A percentile compares a stretch with the other conserved stretches of the same genome.
These are phyloP conservation scores for Dendroctonus ponderosae DNA, from an alignment of 1,140 invertebrate species.

Conservation along the genomic window DNA sequence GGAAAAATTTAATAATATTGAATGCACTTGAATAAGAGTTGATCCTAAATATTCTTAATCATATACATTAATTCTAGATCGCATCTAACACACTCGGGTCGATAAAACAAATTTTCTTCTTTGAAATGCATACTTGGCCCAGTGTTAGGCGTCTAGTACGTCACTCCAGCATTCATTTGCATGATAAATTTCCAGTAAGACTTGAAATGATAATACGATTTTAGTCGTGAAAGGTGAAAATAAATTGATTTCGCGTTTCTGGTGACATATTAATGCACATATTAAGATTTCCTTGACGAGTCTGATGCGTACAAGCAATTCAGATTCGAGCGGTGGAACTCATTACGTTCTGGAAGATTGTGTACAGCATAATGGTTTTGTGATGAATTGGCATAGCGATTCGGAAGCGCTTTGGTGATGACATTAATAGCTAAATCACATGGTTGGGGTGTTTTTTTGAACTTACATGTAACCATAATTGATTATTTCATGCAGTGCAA, in stretches of 20 bases:
- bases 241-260: slow-evolving; percentile 51
- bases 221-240: slow-evolving; percentile 47
- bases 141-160: not conserved
- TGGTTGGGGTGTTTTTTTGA: too few species aligned
- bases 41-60: too few species aligned
- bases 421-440: too few species aligned
- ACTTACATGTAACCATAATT: too few species aligned
- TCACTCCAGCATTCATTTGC: slow-evolving; percentile 44
- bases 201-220: slow-evolving; percentile 48
- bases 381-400: slow-evolving; percentile 26
- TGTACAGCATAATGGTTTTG: slow-evolving; percentile 22
- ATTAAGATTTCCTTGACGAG: slow-evolving; percentile 48
- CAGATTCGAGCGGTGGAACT: slow-evolving; percentile 18
- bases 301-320: slow-evolving; percentile 27
- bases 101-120: too few species aligned
- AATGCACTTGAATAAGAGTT: too few species aligned
- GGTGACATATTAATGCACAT: slow-evolving; percentile 51
- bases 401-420: too few species aligned
- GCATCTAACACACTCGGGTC: too few species aligned
- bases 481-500: too few species aligned
- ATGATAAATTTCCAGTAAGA: slow-evolving; percentile 48
- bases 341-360: slow-evolving; percentile 25
- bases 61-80: too few species aligned
- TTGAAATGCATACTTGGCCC: too few species aligned
- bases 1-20: too few species aligned